Conservation (phyloP, 1,140 invertebrate species). For the Nasonia longicornis region DNA sequence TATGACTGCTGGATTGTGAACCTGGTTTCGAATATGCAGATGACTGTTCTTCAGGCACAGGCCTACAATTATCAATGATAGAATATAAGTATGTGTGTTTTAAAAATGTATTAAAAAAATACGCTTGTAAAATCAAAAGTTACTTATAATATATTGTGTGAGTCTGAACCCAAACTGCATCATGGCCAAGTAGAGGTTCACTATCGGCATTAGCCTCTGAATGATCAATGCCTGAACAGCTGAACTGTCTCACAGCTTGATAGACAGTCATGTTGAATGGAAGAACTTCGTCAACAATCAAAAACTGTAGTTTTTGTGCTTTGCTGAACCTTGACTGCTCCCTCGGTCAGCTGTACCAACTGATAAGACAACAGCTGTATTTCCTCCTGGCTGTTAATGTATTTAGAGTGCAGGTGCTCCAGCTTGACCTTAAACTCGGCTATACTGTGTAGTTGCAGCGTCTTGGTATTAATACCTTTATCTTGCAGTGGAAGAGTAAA, state of each 20-base stretch:
- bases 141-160: no score
- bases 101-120: no score
- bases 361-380: no score
- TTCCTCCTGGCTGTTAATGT: no score
- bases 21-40: conserved; percentile 61
- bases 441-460: no score
- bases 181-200: conserved; percentile 79
- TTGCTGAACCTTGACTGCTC: conserved; percentile 79
- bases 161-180: no score
- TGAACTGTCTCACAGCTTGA: conserved; percentile 96
- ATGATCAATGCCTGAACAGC: conserved; percentile 82
- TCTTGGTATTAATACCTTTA: no score
- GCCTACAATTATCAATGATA: conserved; percentile 57
- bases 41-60: conserved; percentile 72
- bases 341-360: no score
- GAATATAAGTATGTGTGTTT: neutral
- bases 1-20: conserved; percentile 70
- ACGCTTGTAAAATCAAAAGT: no score
- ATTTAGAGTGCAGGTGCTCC: no score
- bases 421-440: no score
- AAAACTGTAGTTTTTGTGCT: conserved; percentile 93
- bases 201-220: conserved; percentile 92
- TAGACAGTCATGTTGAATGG: conserved; percentile 99
- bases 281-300: conserved; percentile 93
- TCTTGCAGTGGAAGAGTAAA: no score